A percentile compares a stretch with the other conserved stretches of the same genome.
Conservation (phyloP, 2,888 invertebrate genomes). For the Lithosia quadra region DNA sequence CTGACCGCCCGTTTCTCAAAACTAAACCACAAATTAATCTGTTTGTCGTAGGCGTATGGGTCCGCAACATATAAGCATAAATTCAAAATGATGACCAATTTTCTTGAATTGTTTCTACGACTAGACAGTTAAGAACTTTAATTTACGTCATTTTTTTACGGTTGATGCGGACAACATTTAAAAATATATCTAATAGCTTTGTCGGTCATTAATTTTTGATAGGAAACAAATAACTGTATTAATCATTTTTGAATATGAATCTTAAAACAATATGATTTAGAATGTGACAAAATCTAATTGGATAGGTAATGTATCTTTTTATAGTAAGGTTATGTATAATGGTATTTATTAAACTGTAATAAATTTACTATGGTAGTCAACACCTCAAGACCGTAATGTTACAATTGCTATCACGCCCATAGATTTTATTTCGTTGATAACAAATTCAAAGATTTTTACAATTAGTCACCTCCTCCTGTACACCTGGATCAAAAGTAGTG, state of each 20-base stretch:
- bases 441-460: background rate
- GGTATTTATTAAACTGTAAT: slow-evolving; percentile 31
- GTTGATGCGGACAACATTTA: slow-evolving; percentile 40
- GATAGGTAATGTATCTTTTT: slow-evolving; percentile 26
- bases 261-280: slow-evolving; percentile 50
- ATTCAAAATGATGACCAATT: slow-evolving; percentile 71
- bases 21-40: slow-evolving; percentile 47
- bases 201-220: slow-evolving; percentile 41
- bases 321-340: slow-evolving; percentile 16
- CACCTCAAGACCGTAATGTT: background rate
- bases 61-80: slow-evolving; percentile 71
- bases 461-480: too few species aligned
- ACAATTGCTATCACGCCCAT: background rate
- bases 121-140: slow-evolving; percentile 63
- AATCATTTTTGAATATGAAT: slow-evolving; percentile 46
- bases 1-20: slow-evolving; percentile 41
- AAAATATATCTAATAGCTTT: slow-evolving; percentile 45
- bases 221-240: slow-evolving; percentile 46
- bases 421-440: background rate
- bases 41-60: slow-evolving; percentile 68
- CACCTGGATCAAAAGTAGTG: too few species aligned
- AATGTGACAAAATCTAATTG: slow-evolving; percentile 47
- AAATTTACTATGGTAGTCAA: slow-evolving; percentile 29
- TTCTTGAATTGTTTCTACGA: slow-evolving; percentile 67
- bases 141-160: slow-evolving; percentile 54